Base-by-base conservation (phyloP, 2,113 vertebrate genomes). In the Bubo scandiacus region DNA sequence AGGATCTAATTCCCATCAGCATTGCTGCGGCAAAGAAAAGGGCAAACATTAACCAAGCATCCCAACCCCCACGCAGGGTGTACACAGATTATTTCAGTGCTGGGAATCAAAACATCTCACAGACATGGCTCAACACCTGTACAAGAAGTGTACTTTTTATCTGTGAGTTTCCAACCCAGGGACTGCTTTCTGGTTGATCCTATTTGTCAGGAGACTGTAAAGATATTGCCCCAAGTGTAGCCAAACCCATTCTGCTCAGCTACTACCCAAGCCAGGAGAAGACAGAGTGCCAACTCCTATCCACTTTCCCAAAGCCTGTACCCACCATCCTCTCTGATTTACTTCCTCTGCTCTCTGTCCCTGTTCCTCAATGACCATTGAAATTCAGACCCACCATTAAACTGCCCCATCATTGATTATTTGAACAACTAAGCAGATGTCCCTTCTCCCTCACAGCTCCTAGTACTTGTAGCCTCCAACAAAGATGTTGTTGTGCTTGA, bases 41-140 rank as follows among this genome's bases (percentile, higher is more conserved):
- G 21, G 57, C 58, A 85, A 70, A 42, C 29, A 62, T 47, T 57
- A 84, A 75, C 61, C 73, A 40, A 62, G 78, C 34, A 77, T n/a
- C 84, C 67, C 42, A 73, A 22, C 26, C 38, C 11, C 45, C 5
- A 0, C 11, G 1, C 51, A 51, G 55, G 5, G 5, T 38, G 29
- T 54, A 7, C 34, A 10, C 0, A 0, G 18, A 30, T 43, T 88
- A 1, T 43, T 73, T 86, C 77, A 80, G n/a, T 2, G 2, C 6
- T 26, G 27, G 58, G 71, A 52, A 62, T 43, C 13, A 57, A 65
- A 88, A 51, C 21, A 15, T 25, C 75, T 49, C 80, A 45, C 58
- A 70, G 67, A 34, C 8, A 0, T 1, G 30, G 86, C 79, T 73
- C 67, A 52, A 12, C 25, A 66, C 26, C 47, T 36, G 34, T 12